A percentile compares a stretch with the other conserved stretches of the same genome.
These are phyloP conservation scores for Anoncus sp. DNA, from an alignment of 2,888 invertebrate species.

Conservation along the genomic window DNA sequence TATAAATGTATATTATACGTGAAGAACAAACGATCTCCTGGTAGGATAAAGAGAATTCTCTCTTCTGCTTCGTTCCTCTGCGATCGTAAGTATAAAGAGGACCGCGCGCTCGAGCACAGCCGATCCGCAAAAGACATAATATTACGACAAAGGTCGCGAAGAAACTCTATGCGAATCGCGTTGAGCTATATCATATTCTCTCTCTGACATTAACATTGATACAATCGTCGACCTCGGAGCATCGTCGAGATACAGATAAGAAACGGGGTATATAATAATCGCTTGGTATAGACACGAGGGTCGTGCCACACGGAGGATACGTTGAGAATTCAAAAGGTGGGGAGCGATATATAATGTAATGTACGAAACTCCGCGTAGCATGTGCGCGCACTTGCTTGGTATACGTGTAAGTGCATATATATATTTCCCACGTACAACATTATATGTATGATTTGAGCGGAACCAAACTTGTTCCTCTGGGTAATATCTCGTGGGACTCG, in stretches of 20 bases:
- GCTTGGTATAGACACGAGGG: conserved; percentile 35
- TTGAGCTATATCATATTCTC: conserved; percentile 48
- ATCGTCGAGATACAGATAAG: conserved; percentile 50
- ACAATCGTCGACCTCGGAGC: conserved; percentile 53
- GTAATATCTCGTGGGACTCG: neutral
- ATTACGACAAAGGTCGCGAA: conserved; percentile 33
- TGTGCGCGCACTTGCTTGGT: neutral
- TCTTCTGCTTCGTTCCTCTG: neutral
- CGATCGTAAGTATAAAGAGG: neutral
- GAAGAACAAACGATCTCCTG: conserved; percentile 10
- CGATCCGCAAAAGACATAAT: conserved; percentile 7
- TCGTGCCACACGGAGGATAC: conserved; percentile 31
- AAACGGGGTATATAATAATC: conserved; percentile 36
- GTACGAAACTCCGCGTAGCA: neutral
- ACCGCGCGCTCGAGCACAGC: neutral
- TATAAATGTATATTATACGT: neutral
- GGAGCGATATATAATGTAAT: neutral
- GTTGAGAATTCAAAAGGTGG: conserved; percentile 28
- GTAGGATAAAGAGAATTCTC: conserved; percentile 22
- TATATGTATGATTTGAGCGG: neutral
- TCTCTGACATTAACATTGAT: conserved; percentile 56
- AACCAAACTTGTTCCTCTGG: neutral
- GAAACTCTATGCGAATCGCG: conserved; percentile 17
- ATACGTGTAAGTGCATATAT: too few relatives aligned
- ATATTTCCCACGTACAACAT: neutral